Percentiles rank a stretch among this genome's conserved stretches.
Evolutionary conservation across 2,113 vertebrate genomes (phyloP).

Genomic region (Hippocampus guttulatus): DNA sequence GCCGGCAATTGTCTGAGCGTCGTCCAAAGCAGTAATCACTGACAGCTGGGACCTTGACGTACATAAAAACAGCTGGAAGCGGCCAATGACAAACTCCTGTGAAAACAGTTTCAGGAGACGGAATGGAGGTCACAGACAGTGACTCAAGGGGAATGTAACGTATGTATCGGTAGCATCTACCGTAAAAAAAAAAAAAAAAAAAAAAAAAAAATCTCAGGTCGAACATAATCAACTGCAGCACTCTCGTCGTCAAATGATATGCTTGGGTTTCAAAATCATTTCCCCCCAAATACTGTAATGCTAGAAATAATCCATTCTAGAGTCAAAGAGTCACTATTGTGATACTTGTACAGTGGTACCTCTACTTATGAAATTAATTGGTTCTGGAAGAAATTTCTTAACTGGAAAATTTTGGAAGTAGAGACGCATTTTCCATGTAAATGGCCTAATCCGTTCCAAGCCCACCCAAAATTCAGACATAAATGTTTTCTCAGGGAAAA

Average conservation of each 20-base stretch:
- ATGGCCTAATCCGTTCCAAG: no score
- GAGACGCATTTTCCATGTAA: no score
- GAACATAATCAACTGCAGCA: background rate
- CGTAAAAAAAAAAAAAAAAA: background rate
- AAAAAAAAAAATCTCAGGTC: background rate
- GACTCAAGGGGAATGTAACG: conserved; percentile 8
- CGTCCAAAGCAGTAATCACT: conserved; percentile 56
- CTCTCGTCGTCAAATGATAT: background rate
- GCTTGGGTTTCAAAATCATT: background rate
- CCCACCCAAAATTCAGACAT: no score
- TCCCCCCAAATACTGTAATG: background rate
- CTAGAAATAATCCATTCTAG: background rate
- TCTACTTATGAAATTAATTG: no score
- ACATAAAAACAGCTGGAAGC: conserved; percentile 54
- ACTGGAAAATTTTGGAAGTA: no score
- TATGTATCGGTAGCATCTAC: conserved; percentile 15
- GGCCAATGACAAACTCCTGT: conserved; percentile 37
- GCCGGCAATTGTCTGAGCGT: conserved; percentile 46
- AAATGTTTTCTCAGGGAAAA: no score
- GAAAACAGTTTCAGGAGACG: conserved; percentile 45
- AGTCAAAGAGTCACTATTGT: background rate
- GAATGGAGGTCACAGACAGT: conserved; percentile 53
- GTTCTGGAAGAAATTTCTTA: no score
- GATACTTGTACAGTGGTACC: background rate
- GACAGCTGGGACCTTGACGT: conserved; percentile 61